Evolutionary conservation across 2,888 invertebrate species (phyloP), one percentile per base, ranked within the genome.

Genomic region (Gibbula magus): DNA sequence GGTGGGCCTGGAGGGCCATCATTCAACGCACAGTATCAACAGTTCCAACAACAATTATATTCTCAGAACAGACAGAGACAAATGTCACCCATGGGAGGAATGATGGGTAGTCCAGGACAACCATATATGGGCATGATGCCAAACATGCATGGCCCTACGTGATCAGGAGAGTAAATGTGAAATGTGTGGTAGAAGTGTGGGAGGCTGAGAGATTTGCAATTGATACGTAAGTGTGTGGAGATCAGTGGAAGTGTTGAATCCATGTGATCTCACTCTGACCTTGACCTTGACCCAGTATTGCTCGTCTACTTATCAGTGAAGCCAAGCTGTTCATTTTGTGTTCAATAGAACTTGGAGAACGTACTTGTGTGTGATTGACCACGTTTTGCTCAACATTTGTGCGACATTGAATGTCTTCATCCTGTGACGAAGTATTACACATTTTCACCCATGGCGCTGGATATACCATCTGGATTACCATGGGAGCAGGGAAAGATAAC

Each of bases 21-120:
- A 2, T 79, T 80, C 18, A 82, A 82, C 53, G 86, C 88, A 51
- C 90, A 90, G 75, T 91, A 88, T 83, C 91, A 91, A 79, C 91
- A 91, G 82, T 91, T 91, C 84, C 92, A 91, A 81, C 91, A 92
- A 82, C 92, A 91, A 86, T 82, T 91, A 66, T 91, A 91, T 79
- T 88, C 91, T 52, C 89, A 89, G 82, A 85, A 85, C 77, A 85
- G 89, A 39, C 84, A 87, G 3, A 79, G 88, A 32, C 89, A 88
- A 75, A 91, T 90, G 89, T 88, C 88, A 29, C 89, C 88, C 0
- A 85, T 86, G 85, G 86, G 85, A 29, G 82, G 83, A 13, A 88
- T 88, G 87, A 89, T 89, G 88, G 87, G 87, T n/a, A 78, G 76
- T 54, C 82, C 78, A 13, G 81, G 79, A 66, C 84, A 85, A 61